Evolutionary conservation across 64 coral and sea anemone genomes (phyloP), one percentile per base, ranked within the genome.

Genomic region (Trachythela sp.): DNA sequence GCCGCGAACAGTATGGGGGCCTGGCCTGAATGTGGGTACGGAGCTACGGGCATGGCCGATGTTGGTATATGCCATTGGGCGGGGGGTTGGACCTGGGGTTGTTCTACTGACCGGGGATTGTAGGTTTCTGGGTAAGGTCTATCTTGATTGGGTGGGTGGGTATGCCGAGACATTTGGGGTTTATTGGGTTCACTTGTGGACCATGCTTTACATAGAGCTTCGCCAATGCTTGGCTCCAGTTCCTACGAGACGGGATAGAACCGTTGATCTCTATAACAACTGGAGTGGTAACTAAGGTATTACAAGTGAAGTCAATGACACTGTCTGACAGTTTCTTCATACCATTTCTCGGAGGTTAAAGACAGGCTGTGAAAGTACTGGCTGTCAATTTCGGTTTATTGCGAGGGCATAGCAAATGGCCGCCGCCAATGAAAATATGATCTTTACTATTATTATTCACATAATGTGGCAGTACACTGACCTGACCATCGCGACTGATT

Each of bases 401-500:
- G n/a, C n/a, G n/a, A n/a, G n/a, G n/a, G n/a, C n/a, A n/a, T n/a
- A n/a, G n/a, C n/a, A n/a, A n/a, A n/a, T n/a, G n/a, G n/a, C n/a
- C n/a, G n/a, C n/a, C n/a, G n/a, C n/a, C n/a, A n/a, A n/a, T n/a
- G n/a, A n/a, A n/a, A n/a, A n/a, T n/a, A n/a, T n/a, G n/a, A n/a
- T n/a, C n/a, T n/a, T n/a, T n/a, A n/a, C n/a, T n/a, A n/a, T n/a
- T n/a, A n/a, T n/a, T n/a, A n/a, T n/a, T n/a, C n/a, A n/a, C 20
- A 64, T 20, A 22, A 26, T n/a, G 22, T 24, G 20, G 56, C 56
- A 52, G 22, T n/a, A 64, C 26, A 8, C 26, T 20, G 29, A 99
- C 96, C 96, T 99, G 96, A 1, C 96, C 96, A 88, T 99, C 96
- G 9, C 96, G 94, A 70, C 96, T 99, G 37, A 99, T 99, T 71